Percentiles rank a stretch among this genome's conserved stretches.
Evolutionary conservation across 1,140 invertebrate genomes (phyloP).

Genomic region (Drosophila micromelanica): DNA sequence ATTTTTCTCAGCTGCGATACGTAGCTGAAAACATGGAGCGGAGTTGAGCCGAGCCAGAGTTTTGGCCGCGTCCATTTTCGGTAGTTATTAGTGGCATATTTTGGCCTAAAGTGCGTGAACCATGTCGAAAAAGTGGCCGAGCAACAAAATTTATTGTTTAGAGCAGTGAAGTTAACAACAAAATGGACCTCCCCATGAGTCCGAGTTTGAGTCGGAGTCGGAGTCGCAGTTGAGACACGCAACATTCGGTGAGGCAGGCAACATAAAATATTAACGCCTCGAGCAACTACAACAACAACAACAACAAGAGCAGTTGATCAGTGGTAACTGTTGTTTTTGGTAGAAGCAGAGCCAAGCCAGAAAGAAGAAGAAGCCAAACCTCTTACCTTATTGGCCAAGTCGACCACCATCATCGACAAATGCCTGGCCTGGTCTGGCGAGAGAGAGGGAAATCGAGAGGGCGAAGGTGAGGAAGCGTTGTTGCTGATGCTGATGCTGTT

Average conservation of each 20-base stretch:
- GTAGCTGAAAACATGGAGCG: conserved; percentile 37
- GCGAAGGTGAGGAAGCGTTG: background rate
- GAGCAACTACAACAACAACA: conserved; percentile 58
- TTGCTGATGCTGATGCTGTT: conserved; percentile 33
- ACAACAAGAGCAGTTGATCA: conserved; percentile 47
- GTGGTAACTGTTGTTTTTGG: conserved; percentile 80
- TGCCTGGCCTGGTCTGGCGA: background rate
- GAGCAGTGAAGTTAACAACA: conserved; percentile 73
- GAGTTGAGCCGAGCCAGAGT: background rate
- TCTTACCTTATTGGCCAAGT: conserved; percentile 76
- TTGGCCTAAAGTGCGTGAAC: conserved; percentile 82
- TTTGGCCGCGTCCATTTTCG: conserved; percentile 65
- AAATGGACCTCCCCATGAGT: conserved; percentile 77
- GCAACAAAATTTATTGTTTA: conserved; percentile 81
- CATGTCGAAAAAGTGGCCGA: conserved; percentile 71
- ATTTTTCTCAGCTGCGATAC: conserved; percentile 75
- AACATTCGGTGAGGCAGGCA: conserved; percentile 60
- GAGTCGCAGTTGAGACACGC: conserved; percentile 49
- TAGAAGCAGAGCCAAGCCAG: conserved; percentile 29
- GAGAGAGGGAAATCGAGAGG: background rate
- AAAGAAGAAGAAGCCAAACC: conserved; percentile 45
- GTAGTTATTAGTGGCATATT: conserved; percentile 83
- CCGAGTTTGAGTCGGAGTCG: conserved; percentile 9
- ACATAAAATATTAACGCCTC: conserved; percentile 78
- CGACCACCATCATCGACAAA: conserved; percentile 75